Conservation (phyloP, 2,888 invertebrate species). For the Eudasyphora cyanicolor region DNA sequence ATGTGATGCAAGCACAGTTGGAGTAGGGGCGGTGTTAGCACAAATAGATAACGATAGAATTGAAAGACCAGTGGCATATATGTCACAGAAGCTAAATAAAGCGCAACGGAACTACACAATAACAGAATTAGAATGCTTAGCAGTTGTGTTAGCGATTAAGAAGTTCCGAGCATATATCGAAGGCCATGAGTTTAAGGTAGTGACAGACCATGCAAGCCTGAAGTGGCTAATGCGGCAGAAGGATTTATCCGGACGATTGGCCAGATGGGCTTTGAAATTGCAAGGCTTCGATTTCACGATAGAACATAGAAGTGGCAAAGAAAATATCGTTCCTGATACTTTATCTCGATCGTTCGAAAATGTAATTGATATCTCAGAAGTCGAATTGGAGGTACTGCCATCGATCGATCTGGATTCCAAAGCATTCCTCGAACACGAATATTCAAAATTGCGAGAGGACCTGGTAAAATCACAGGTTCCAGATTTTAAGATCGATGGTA, state of each 20-base stretch:
- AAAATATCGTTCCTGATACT: slow-evolving; percentile 9
- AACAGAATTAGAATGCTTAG: slow-evolving; percentile 10
- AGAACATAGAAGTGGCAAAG: neutral
- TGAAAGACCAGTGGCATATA: too few relatives aligned
- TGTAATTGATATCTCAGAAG: neutral
- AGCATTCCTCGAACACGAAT: neutral
- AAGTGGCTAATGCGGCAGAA: neutral
- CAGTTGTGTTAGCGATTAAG: slow-evolving; percentile 1
- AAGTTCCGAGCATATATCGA: slow-evolving; percentile 2
- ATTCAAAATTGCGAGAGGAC: neutral
- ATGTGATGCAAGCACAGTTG: too few relatives aligned
- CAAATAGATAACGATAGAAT: neutral
- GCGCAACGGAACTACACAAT: too few relatives aligned
- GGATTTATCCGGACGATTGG: slow-evolving; percentile 16
- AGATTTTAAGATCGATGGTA: neutral
- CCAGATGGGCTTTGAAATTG: neutral
- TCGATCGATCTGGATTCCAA: neutral
- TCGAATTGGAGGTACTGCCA: neutral
- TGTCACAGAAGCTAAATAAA: too few relatives aligned
- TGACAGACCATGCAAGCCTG: neutral
- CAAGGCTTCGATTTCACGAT: neutral
- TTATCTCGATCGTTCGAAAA: slow-evolving; percentile 2
- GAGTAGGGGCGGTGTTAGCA: neutral
- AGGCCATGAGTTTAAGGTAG: too few relatives aligned
- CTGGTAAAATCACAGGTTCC: neutral